A percentile compares a stretch with the other conserved stretches of the same genome.
These are phyloP conservation scores for Hymenochirus boettgeri DNA, from an alignment of 2,113 vertebrate genomes.

Conservation along the genomic window DNA sequence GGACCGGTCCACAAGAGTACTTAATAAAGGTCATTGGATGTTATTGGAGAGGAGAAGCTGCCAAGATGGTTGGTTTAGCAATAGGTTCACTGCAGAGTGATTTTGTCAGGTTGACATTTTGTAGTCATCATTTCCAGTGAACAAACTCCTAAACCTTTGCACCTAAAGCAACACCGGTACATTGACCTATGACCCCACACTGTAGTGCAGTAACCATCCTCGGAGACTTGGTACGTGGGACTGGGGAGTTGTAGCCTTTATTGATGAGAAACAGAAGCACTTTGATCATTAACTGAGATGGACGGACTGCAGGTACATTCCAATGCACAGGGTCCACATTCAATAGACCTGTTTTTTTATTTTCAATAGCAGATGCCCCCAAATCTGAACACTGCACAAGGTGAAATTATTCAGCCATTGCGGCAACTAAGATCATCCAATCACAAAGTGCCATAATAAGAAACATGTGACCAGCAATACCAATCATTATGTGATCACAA, in stretches of 20 bases:
- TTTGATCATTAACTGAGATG: neutral
- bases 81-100: too few species aligned
- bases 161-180: neutral
- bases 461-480: constrained; percentile 6
- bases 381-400: neutral
- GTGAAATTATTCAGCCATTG: neutral
- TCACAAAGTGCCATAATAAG: constrained; percentile 10
- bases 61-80: too few species aligned
- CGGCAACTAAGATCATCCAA: neutral
- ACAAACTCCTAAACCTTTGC: too few species aligned
- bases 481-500: neutral
- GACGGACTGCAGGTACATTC: neutral
- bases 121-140: too few species aligned
- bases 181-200: neutral
- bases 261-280: too few species aligned
- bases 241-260: too few species aligned
- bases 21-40: too few species aligned
- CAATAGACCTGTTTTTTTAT: neutral
- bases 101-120: too few species aligned
- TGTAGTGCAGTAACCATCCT: too few species aligned
- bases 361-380: neutral
- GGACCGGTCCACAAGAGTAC: too few species aligned
- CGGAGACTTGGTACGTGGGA: too few species aligned
- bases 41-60: too few species aligned
- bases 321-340: neutral